Conservation (phyloP, 1,140 invertebrate genomes). For the Tribolium madens region DNA sequence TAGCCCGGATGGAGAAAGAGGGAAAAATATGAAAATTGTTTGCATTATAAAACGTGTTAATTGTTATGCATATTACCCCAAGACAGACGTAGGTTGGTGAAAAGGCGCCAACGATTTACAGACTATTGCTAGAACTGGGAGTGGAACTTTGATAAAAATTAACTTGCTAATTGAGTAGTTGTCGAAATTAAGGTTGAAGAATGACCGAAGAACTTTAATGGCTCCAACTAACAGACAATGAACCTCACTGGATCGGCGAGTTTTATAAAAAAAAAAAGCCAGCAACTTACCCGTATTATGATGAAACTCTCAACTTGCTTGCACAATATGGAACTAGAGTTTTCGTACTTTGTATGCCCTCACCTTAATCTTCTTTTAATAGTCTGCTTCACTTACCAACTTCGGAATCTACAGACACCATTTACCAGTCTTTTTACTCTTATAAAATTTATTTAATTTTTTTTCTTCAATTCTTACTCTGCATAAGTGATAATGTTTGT, state of each 20-base stretch:
- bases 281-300: conserved; percentile 11
- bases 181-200: not conserved
- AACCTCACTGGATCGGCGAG: conserved; percentile 9
- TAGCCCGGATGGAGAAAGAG: conserved; percentile 16
- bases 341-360: conserved; percentile 16
- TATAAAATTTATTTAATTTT: no score
- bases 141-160: conserved; percentile 1
- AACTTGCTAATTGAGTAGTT: conserved; percentile 12
- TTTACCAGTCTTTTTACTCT: not conserved
- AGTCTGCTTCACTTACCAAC: not conserved
- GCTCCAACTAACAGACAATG: conserved; percentile 17
- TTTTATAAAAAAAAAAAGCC: conserved; percentile 27
- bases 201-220: conserved; percentile 8
- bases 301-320: conserved; percentile 19
- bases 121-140: conserved; percentile 8
- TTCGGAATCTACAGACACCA: not conserved
- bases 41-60: conserved; percentile 29
- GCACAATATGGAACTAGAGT: not conserved
- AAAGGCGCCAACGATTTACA: conserved; percentile 37
- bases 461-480: no score
- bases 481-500: no score
- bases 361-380: conserved; percentile 31
- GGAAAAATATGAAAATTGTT: not conserved
- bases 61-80: conserved; percentile 21
- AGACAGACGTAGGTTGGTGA: conserved; percentile 14